phyloP scores from a whole-genome alignment of 1,140 invertebrate species.

The Copidosoma floridanum region DNA sequence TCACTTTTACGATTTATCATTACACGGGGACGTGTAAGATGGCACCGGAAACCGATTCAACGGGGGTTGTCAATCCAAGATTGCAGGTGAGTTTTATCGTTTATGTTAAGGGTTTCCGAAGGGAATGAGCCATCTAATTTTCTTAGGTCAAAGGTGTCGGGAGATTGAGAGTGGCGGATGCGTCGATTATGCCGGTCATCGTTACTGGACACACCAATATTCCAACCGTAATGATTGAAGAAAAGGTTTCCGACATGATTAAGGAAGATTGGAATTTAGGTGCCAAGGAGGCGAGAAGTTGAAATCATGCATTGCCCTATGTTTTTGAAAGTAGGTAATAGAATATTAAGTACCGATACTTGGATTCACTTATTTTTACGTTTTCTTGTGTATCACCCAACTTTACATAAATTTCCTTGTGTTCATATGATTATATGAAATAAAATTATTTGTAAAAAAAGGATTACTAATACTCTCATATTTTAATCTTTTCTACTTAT shows the following conservation, averaged over 20 bases:
- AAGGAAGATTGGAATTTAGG: conserved; percentile 55
- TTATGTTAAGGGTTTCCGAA: too few species aligned
- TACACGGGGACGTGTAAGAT: conserved; percentile 83
- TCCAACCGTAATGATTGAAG: conserved; percentile 70
- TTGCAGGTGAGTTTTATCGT: conserved; percentile 56
- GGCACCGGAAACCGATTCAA: conserved; percentile 67
- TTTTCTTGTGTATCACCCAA: too few species aligned
- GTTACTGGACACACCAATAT: conserved; percentile 65
- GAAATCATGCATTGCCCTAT: background rate
- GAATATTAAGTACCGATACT: too few species aligned
- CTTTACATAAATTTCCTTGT: too few species aligned
- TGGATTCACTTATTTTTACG: too few species aligned
- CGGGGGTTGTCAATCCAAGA: conserved; percentile 70
- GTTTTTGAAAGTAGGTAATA: conserved; percentile 7
- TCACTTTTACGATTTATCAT: conserved; percentile 75
- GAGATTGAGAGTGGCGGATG: conserved; percentile 72
- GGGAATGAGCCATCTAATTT: too few species aligned
- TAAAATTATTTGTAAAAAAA: too few species aligned
- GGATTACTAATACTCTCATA: too few species aligned
- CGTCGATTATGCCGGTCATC: conserved; percentile 65
- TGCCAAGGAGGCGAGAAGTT: background rate
- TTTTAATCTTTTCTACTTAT: too few species aligned
- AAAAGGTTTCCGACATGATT: conserved; percentile 68
- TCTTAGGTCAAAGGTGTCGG: conserved; percentile 64
- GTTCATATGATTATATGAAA: too few species aligned